Conservation (phyloP, 2,113 vertebrate genomes). For the Lasiurus cinereus region DNA sequence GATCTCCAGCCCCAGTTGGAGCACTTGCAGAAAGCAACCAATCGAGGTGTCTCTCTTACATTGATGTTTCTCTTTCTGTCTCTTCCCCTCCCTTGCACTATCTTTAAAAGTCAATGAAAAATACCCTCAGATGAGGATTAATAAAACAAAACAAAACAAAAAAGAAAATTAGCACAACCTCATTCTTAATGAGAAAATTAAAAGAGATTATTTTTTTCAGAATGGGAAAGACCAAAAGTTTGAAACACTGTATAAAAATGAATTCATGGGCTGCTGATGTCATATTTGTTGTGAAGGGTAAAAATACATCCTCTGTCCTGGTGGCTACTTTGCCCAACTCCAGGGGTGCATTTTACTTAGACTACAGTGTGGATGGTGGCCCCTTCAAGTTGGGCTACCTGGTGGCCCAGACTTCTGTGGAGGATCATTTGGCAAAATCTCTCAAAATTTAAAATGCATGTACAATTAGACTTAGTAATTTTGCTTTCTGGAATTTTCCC, state of each 20-base stretch:
- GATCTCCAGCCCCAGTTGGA: too few relatives aligned
- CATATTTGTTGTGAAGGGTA: neutral
- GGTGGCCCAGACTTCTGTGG: neutral
- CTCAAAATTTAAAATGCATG: constrained; percentile 18
- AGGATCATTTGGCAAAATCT: constrained; percentile 34
- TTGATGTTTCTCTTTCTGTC: too few relatives aligned
- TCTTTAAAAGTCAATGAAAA: too few relatives aligned
- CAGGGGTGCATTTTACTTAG: neutral
- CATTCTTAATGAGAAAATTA: constrained; percentile 22
- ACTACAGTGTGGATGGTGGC: neutral
- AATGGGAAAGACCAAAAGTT: neutral
- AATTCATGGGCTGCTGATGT: neutral
- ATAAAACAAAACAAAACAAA: too few relatives aligned
- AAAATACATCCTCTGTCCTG: neutral
- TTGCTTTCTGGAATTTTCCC: constrained; percentile 20
- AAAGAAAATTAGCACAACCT: neutral
- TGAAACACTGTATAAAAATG: neutral
- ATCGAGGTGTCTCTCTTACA: too few relatives aligned
- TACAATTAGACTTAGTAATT: neutral
- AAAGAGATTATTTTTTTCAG: neutral
- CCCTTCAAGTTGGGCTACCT: neutral
- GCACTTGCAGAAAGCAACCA: too few relatives aligned
- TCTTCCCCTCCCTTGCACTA: too few relatives aligned
- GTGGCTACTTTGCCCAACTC: neutral
- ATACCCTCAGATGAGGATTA: too few relatives aligned